A percentile compares a stretch with the other conserved stretches of the same genome.
Evolutionary conservation across 2,113 vertebrate genomes (phyloP).

Genomic region (Dascyllus trimaculatus): DNA sequence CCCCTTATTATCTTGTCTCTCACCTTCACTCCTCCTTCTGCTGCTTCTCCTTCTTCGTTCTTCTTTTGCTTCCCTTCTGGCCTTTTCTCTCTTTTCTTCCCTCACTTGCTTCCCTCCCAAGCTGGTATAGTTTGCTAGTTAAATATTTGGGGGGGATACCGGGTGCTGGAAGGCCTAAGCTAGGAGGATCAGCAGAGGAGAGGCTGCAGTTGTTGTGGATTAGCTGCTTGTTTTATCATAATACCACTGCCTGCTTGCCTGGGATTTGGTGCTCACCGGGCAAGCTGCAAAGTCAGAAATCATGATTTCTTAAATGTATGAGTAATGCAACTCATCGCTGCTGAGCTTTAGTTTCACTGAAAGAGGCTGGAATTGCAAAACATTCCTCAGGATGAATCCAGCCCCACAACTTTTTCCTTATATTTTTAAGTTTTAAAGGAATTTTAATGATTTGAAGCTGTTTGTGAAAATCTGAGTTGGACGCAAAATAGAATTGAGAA

Average conservation of each 20-base stretch:
- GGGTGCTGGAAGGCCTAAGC: slow-evolving; percentile 60
- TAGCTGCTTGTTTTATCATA: slow-evolving; percentile 76
- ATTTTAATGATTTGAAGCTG: background rate
- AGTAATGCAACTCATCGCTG: slow-evolving; percentile 44
- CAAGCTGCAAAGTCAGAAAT: slow-evolving; percentile 61
- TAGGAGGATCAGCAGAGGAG: slow-evolving; percentile 67
- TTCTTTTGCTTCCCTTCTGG: slow-evolving; percentile 10
- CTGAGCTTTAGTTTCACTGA: slow-evolving; percentile 28
- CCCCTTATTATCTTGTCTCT: background rate
- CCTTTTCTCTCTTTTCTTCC: background rate
- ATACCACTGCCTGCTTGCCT: slow-evolving; percentile 57
- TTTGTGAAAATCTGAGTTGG: background rate
- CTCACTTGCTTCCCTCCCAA: slow-evolving; percentile 37
- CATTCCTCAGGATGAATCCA: slow-evolving; percentile 3
- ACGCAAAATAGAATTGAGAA: background rate
- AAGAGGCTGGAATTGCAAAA: slow-evolving; percentile 27
- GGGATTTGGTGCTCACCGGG: slow-evolving; percentile 32
- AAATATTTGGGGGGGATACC: slow-evolving; percentile 69
- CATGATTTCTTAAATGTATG: slow-evolving; percentile 51
- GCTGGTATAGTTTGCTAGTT: slow-evolving; percentile 70
- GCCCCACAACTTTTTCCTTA: background rate
- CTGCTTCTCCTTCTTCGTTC: background rate
- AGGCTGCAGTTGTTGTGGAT: slow-evolving; percentile 77
- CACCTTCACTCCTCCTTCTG: slow-evolving; percentile 9
- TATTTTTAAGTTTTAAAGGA: background rate